Base-by-base conservation (phyloP, 2,888 invertebrate species). In the Syrphus vitripennis region DNA sequence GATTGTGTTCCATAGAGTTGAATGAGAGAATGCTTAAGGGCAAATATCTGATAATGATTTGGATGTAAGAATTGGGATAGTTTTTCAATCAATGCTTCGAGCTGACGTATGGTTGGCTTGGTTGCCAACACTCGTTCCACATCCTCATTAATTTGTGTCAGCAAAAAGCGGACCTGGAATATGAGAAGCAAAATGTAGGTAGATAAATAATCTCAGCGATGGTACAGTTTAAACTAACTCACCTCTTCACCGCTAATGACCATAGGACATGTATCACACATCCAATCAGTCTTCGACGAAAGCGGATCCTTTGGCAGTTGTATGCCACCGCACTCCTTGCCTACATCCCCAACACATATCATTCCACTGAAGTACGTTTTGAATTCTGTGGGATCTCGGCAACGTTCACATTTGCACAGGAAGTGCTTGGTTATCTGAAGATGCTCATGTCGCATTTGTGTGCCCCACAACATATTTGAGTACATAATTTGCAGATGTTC, bases 391-490 rank as follows among this genome's bases (percentile, higher is more conserved):
- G 96, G 95, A 91, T 97, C 97, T 45, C 93, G 91, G 89, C 97
- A 97, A 87, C 97, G 94, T 70, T 93, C 90, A 90, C 97, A 97
- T 88, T 93, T 93, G 88, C 97, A 97, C 1, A 93, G 91, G 88
- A 97, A 97, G 90, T 96, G 97, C 92, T 97, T 97, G 0, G 96
- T 96, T 81, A 95, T 94, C 88, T 94, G 93, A 24, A 97, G 93
- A 92, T 97, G 97, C 88, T 96, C 96, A 82, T 96, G 94, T 87
- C 97, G 94, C 42, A 95, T 95, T 90, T 95, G 95, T 0, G 97
- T 97, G 1, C 97, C 96, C 97, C 97, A 97, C 81, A 98, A 92
- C 10, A 97, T 96, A 90, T 97, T 97, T 5, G 97, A 97, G 89
- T 97, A 98, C 94, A 96, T 97, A 1, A 97, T 97, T 9, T 95